Base-by-base conservation (phyloP, 2,113 vertebrate genomes). In the Rhabdornis inornatus region DNA sequence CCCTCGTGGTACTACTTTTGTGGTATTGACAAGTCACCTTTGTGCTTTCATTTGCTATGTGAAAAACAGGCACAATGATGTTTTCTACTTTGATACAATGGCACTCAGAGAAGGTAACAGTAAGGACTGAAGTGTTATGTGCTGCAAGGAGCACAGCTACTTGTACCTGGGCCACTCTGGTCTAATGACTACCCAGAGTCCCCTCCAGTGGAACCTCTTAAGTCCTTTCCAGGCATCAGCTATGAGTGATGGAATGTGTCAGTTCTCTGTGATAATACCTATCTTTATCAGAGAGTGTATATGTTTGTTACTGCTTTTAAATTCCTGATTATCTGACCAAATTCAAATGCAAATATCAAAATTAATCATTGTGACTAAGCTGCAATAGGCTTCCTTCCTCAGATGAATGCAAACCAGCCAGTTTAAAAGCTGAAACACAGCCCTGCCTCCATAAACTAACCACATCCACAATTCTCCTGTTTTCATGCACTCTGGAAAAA, bases 401-500 rank as follows among this genome's bases (percentile, higher is more conserved):
- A 75, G 24, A 53, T 33, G 64, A 93, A 79, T 57, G 49, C 76
- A 84, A 71, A 78, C 76, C 80, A 89, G 80, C 33, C 86, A 42
- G 28, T 74, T 74, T 47, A 37, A 91, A 94, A 88, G 79, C 71
- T 65, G 44, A 94, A 90, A 87, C 45, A 71, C 83, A 87, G 37
- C 55, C 31, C 35, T 69, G 37, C 37, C 45, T 95, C 78, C 55
- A 86, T 57, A 83, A 95, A 77, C 66, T 66, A 95, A 93, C 87
- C 90, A 88, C 50, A 55, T 72, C 49, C 45, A 40, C 77, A 92
- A 28, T 90, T 87, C 74, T 85, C 42, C 39, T 47, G 19, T 94
- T 93, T 96, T 93, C 71, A 52, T 72, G 50, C 13, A 10, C 65
- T 79, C 81, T 92, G 87, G 93, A 93, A 95, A 94, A 95, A 91